phyloP scores from a whole-genome alignment of 2,797 vertebrate genomes.

The Anomalospiza imberbis region DNA sequence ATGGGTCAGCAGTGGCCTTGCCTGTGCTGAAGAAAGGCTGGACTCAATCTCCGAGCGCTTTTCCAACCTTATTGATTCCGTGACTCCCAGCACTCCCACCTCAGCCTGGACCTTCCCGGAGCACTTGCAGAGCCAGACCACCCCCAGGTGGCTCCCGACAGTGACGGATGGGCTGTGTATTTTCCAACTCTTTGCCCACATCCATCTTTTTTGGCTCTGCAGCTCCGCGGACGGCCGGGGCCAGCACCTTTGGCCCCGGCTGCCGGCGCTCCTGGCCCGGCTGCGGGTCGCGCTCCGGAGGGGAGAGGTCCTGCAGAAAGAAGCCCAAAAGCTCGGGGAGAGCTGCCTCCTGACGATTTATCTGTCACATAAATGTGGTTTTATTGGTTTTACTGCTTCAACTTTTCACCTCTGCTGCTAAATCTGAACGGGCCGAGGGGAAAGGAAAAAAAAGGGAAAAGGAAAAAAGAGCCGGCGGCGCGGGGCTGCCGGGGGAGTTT shows the following conservation, averaged over 20 bases:
- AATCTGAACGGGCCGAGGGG: background rate
- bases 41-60: rapidly evolving
- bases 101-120: background rate
- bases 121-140: background rate
- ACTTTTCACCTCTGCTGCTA: conserved; percentile 72
- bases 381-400: conserved; percentile 72
- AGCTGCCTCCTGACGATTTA: conserved; percentile 30
- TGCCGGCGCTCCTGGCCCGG: background rate
- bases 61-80: rapidly evolving
- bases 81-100: background rate
- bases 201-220: background rate
- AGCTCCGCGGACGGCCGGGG: background rate
- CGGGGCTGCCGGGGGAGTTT: conserved; percentile 48
- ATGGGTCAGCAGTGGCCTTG: rapidly evolving
- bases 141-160: background rate
- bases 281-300: background rate
- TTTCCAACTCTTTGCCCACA: conserved; percentile 7
- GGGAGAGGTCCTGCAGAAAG: background rate
- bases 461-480: background rate
- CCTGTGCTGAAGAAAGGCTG: background rate
- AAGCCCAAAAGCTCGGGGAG: background rate
- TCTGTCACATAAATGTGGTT: conserved; percentile 67
- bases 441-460: background rate
- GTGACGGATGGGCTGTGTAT: conserved; percentile 31
- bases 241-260: background rate